phyloP scores from a whole-genome alignment of 2,888 invertebrate species.

The Tetrapedia diversipes region DNA sequence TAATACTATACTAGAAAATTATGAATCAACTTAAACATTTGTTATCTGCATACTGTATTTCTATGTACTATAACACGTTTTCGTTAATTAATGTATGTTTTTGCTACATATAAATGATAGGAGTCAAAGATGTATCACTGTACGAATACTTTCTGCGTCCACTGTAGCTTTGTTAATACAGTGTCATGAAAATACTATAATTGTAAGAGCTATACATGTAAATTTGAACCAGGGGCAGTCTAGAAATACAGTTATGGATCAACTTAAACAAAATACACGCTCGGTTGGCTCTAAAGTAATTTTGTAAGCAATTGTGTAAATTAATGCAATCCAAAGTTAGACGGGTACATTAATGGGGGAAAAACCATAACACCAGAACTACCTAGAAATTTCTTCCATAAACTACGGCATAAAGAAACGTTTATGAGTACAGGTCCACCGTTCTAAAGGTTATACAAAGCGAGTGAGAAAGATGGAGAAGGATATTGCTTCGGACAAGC shows the following conservation, averaged over 20 bases:
- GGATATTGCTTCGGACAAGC: conserved; percentile 61
- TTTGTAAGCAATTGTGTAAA: neutral
- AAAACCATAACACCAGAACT: too few relatives aligned
- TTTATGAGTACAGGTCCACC: conserved; percentile 32
- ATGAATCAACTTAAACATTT: too few relatives aligned
- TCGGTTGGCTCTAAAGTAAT: neutral
- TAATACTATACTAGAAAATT: too few relatives aligned
- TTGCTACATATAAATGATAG: too few relatives aligned
- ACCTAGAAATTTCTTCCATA: conserved; percentile 34
- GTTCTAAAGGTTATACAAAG: conserved; percentile 11
- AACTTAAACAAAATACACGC: neutral
- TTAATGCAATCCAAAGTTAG: conserved; percentile 21
- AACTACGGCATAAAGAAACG: conserved; percentile 24
- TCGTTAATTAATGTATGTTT: too few relatives aligned
- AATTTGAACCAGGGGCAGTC: too few relatives aligned
- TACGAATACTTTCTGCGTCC: too few relatives aligned
- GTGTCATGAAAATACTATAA: neutral
- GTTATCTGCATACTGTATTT: too few relatives aligned
- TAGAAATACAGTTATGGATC: neutral
- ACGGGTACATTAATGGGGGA: too few relatives aligned
- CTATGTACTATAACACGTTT: too few relatives aligned
- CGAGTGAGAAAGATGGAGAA: conserved; percentile 38
- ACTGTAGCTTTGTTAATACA: too few relatives aligned
- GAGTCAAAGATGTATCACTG: too few relatives aligned
- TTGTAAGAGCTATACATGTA: neutral